Conservation (phyloP, 2,113 vertebrate genomes). For the Paramormyrops kingsleyae region DNA sequence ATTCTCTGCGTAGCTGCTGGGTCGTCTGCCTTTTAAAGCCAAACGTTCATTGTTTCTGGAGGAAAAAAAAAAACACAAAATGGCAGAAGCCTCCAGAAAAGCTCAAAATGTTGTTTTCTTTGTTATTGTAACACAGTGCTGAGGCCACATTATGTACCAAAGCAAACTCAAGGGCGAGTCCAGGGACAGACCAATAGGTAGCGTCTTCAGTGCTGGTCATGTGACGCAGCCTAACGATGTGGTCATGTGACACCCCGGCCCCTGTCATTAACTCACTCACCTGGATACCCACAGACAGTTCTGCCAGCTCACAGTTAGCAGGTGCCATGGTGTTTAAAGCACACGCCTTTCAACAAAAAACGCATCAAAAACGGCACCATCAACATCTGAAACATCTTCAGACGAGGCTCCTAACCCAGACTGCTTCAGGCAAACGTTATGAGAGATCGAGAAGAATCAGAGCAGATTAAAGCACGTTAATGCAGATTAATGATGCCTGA, state of each 20-base stretch:
- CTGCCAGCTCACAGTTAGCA: background rate
- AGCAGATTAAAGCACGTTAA: background rate
- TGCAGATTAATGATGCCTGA: background rate
- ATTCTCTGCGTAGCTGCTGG: background rate
- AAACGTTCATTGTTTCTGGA: background rate
- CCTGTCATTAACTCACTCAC: background rate
- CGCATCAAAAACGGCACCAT: background rate
- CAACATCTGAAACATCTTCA: background rate
- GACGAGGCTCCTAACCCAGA: background rate
- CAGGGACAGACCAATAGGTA: background rate
- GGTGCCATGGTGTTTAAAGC: background rate
- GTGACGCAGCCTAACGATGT: background rate
- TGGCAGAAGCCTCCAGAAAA: background rate
- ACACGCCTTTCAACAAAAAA: background rate
- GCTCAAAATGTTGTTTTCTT: background rate
- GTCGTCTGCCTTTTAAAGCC: background rate
- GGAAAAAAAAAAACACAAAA: background rate
- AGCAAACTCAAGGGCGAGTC: background rate
- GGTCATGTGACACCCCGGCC: background rate
- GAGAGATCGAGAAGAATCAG: background rate
- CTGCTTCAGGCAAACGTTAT: background rate
- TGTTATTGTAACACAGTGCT: background rate
- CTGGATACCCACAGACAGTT: background rate
- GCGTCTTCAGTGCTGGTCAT: background rate
- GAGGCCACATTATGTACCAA: background rate